A percentile compares a stretch with the other conserved stretches of the same genome.
These are phyloP conservation scores for Ailurus styani DNA, from an alignment of 2,113 vertebrate species.

Conservation along the genomic window DNA sequence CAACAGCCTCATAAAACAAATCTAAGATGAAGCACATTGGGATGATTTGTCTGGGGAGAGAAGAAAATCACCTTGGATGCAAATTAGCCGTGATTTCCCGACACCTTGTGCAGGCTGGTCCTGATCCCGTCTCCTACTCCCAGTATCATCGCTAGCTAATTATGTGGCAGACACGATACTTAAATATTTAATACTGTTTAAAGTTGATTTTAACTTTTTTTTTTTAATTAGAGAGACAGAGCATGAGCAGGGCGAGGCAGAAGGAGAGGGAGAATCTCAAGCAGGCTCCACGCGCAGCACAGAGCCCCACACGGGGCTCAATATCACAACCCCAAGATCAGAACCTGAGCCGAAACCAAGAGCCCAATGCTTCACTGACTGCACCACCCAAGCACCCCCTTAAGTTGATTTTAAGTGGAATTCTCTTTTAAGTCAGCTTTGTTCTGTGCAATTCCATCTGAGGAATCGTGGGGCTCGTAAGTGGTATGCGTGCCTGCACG, in stretches of 20 bases:
- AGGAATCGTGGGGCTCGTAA: neutral
- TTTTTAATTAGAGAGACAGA: neutral
- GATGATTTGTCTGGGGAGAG: neutral
- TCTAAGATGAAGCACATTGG: neutral
- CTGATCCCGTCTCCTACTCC: neutral
- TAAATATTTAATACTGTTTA: neutral
- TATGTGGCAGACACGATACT: rapidly evolving
- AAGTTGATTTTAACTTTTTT: neutral
- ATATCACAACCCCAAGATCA: neutral
- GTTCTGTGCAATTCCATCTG: neutral
- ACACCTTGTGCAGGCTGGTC: neutral
- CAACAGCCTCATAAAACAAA: neutral
- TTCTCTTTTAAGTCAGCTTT: neutral
- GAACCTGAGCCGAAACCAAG: neutral
- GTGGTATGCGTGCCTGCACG: too few relatives aligned
- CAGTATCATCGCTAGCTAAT: rapidly evolving
- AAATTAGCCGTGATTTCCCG: neutral
- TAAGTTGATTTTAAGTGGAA: neutral
- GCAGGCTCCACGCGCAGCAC: neutral
- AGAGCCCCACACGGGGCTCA: neutral
- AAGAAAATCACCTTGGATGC: neutral
- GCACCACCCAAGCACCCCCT: neutral
- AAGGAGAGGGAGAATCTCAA: neutral
- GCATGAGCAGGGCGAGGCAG: neutral
- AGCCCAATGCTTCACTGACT: neutral